phyloP scores from a whole-genome alignment of 2,888 invertebrate genomes.

The Patella pellucida region DNA sequence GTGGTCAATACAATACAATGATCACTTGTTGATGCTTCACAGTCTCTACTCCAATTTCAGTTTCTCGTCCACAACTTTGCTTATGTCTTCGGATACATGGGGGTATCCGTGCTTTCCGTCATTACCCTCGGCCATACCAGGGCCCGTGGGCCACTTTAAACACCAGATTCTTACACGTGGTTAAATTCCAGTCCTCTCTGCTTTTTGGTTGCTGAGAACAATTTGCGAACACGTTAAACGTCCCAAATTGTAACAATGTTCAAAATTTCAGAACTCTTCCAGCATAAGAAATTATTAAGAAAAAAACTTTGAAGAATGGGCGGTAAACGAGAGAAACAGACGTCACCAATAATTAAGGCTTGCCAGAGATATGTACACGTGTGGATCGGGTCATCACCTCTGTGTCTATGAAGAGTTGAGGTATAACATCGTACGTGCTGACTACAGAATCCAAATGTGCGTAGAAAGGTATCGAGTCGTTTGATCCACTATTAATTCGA shows the following conservation, averaged over 20 bases:
- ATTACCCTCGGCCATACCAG: background rate
- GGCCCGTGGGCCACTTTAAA: background rate
- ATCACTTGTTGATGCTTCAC: constrained; percentile 5
- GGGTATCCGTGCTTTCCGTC: background rate
- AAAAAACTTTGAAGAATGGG: constrained; percentile 8
- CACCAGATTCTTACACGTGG: background rate
- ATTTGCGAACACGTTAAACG: too few species aligned
- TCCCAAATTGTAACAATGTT: too few species aligned
- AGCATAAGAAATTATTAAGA: background rate
- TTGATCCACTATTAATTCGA: background rate
- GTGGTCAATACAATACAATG: background rate
- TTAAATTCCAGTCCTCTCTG: background rate
- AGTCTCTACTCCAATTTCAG: constrained; percentile 7
- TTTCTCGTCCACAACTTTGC: background rate
- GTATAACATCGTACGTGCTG: background rate
- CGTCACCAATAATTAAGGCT: background rate
- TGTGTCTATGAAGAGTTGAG: background rate
- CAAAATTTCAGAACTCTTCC: too few species aligned
- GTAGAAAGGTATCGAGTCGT: background rate
- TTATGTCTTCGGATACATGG: background rate
- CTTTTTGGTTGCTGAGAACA: too few species aligned
- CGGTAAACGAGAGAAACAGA: background rate
- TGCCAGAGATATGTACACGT: background rate
- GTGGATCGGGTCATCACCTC: constrained; percentile 1
- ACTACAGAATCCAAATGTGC: background rate